phyloP scores from a whole-genome alignment of 2,888 invertebrate species.

The Stegophylla sp. region DNA sequence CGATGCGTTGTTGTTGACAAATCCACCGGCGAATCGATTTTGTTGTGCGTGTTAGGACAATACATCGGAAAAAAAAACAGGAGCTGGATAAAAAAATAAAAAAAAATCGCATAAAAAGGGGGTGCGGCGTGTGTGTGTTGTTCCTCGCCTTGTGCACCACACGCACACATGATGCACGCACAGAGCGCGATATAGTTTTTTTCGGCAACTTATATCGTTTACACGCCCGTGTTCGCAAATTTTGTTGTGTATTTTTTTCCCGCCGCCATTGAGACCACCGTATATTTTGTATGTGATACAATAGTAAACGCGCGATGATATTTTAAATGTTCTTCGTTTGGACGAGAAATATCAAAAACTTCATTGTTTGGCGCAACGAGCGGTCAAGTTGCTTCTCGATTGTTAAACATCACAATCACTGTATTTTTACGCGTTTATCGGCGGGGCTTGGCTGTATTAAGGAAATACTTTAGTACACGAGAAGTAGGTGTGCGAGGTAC shows the following conservation, averaged over 20 bases:
- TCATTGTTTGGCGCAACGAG: no score
- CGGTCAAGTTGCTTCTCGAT: no score
- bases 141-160: neutral
- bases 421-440: no score
- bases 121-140: conserved; percentile 39
- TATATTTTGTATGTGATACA: no score
- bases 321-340: no score
- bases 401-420: no score
- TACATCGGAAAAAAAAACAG: conserved; percentile 12
- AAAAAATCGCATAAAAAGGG: conserved; percentile 28
- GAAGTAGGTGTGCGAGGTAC: no score
- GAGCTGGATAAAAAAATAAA: neutral
- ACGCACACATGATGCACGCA: neutral
- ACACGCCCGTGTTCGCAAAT: neutral
- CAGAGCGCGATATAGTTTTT: neutral
- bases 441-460: no score
- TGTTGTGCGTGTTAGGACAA: conserved; percentile 25
- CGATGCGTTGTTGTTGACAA: conserved; percentile 52
- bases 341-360: no score
- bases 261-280: neutral
- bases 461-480: no score
- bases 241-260: neutral
- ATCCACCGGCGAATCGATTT: conserved; percentile 54
- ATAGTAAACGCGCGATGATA: no score
- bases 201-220: neutral